phyloP scores from a whole-genome alignment of 2,797 vertebrate genomes.

The Caiman crocodilus region DNA sequence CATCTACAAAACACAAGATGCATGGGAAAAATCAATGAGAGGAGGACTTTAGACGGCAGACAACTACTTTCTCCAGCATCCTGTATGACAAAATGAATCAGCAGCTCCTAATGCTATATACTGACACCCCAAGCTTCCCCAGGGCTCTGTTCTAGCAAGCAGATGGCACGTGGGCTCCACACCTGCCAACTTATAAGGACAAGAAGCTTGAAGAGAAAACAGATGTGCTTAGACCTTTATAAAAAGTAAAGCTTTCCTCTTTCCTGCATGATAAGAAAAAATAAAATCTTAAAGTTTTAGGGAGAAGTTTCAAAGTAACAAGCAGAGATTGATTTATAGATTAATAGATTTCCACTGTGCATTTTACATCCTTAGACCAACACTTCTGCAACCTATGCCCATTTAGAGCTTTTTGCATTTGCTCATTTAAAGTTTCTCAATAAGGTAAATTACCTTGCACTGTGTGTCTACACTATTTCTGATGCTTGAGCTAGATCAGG shows the following conservation, averaged over 20 bases:
- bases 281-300: neutral
- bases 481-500: rapidly evolving
- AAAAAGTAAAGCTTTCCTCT: neutral
- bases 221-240: neutral
- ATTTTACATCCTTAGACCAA: no score
- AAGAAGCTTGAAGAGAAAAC: neutral
- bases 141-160: neutral
- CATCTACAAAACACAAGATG: neutral
- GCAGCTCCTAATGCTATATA: neutral
- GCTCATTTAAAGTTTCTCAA: neutral
- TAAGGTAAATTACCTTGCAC: neutral
- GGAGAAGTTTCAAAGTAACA: neutral
- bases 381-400: no score
- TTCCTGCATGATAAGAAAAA: neutral
- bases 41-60: neutral
- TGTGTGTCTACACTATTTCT: no score
- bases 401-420: rapidly evolving
- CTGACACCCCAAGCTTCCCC: neutral
- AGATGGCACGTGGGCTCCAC: neutral
- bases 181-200: neutral
- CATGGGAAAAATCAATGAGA: neutral
- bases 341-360: no score
- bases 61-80: neutral
- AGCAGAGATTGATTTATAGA: neutral
- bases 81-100: neutral